A percentile compares a stretch with the other conserved stretches of the same genome.
These are phyloP conservation scores for Oscheius onirici DNA, from an alignment of 2,888 invertebrate genomes.

Conservation along the genomic window DNA sequence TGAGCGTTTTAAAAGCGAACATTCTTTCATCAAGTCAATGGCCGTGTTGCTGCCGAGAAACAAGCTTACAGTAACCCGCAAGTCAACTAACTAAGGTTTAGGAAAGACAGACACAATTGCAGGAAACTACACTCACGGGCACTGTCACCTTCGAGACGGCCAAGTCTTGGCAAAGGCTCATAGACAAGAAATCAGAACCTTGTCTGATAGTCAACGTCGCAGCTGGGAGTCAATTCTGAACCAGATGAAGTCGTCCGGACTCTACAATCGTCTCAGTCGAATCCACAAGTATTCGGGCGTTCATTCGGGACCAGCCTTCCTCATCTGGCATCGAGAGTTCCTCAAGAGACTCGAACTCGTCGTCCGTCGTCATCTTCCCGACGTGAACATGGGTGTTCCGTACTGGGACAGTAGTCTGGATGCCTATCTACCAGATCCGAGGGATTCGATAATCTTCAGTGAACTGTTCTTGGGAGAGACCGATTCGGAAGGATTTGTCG, in stretches of 20 bases:
- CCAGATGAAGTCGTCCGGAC: slow-evolving; percentile 54
- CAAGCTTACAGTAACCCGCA: slow-evolving; percentile 89
- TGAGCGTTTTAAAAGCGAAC: too few species aligned
- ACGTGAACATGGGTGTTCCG: slow-evolving; percentile 71
- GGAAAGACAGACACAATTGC: too few species aligned
- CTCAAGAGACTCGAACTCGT: slow-evolving; percentile 64
- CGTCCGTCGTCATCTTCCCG: slow-evolving; percentile 47
- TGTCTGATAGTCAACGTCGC: slow-evolving; percentile 46
- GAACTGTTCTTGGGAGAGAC: slow-evolving; percentile 69
- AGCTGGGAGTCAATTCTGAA: slow-evolving; percentile 39
- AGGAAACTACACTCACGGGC: slow-evolving; percentile 27
- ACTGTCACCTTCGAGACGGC: slow-evolving; percentile 9
- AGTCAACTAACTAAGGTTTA: too few species aligned
- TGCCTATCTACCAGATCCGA: slow-evolving; percentile 68
- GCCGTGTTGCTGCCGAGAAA: slow-evolving; percentile 76
- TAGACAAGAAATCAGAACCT: slow-evolving; percentile 48
- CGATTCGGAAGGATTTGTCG: slow-evolving; percentile 69
- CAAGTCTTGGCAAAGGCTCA: slow-evolving; percentile 38
- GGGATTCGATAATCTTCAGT: slow-evolving; percentile 72
- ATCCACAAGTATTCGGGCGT: slow-evolving; percentile 65
- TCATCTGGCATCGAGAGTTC: slow-evolving; percentile 67
- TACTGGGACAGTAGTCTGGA: slow-evolving; percentile 73
- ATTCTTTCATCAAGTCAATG: too few species aligned
- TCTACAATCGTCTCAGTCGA: slow-evolving; percentile 56
- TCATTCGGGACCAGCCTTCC: slow-evolving; percentile 67